Conservation (phyloP, 2,797 vertebrate genomes). For the Nothura maculosa region DNA sequence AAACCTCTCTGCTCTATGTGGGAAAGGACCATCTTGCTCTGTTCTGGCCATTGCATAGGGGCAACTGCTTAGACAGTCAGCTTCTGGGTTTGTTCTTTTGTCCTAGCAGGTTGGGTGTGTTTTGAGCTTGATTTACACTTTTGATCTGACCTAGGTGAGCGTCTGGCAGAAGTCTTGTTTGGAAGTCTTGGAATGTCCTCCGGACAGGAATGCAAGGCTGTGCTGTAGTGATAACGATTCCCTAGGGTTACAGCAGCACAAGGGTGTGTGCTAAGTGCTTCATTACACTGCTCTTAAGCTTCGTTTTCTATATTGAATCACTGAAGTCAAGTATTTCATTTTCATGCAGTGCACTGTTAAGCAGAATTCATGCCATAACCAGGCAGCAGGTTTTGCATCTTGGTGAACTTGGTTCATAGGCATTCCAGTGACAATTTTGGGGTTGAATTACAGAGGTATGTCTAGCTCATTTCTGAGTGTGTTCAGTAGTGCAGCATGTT, state of each 20-base stretch:
- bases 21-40: not conserved
- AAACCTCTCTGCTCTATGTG: not conserved
- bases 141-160: not conserved
- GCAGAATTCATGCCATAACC: not conserved
- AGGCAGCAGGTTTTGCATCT: constrained; percentile 7
- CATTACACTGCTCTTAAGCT: not conserved
- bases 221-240: not conserved
- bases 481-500: not conserved
- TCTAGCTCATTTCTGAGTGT: not conserved
- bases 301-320: constrained; percentile 3
- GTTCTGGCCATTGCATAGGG: fast-evolving
- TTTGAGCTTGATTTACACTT: not conserved
- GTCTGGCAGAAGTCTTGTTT: not conserved
- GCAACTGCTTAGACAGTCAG: not conserved
- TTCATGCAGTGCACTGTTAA: not conserved
- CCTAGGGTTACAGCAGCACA: not conserved
- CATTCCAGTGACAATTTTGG: not conserved
- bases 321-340: not conserved
- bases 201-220: not conserved
- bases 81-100: not conserved
- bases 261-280: not conserved
- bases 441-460: not conserved
- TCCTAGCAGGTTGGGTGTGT: not conserved
- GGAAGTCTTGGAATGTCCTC: not conserved
- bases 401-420: not conserved